Conservation (phyloP, 2,888 invertebrate species). For the Iselma pallidipennis region DNA sequence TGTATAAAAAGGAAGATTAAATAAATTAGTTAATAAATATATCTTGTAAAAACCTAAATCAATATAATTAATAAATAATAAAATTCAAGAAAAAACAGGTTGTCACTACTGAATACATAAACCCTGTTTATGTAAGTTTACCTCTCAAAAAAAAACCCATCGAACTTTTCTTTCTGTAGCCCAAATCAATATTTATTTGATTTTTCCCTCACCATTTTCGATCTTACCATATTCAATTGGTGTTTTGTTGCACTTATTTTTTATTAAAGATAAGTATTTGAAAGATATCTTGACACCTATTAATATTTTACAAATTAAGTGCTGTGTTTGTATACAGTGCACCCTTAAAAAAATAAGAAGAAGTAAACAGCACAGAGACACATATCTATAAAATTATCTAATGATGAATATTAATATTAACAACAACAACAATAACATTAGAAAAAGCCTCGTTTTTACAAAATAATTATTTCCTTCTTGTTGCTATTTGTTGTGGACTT, state of each 20-base stretch:
- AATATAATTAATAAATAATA: neutral
- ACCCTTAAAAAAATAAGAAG: no score
- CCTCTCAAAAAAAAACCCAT: no score
- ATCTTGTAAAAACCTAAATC: no score
- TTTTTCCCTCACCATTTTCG: neutral
- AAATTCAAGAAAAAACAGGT: neutral
- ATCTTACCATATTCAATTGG: neutral
- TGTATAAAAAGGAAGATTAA: neutral
- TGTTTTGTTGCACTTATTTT: neutral
- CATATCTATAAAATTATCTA: no score
- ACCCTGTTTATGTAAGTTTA: neutral
- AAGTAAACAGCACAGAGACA: no score
- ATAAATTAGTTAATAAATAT: neutral
- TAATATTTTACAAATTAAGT: neutral
- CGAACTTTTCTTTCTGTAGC: neutral
- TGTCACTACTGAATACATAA: neutral
- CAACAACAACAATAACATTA: neutral
- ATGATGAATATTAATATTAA: neutral
- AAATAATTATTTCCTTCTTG: constrained; percentile 43
- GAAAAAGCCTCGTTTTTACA: neutral
- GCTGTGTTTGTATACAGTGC: neutral
- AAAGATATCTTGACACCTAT: no score
- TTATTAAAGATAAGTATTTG: no score
- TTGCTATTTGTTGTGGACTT: constrained; percentile 50
- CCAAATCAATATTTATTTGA: no score